A percentile compares a stretch with the other conserved stretches of the same genome.
These are phyloP conservation scores for Eupithecia dodoneata DNA, from an alignment of 2,888 invertebrate genomes.

Conservation along the genomic window DNA sequence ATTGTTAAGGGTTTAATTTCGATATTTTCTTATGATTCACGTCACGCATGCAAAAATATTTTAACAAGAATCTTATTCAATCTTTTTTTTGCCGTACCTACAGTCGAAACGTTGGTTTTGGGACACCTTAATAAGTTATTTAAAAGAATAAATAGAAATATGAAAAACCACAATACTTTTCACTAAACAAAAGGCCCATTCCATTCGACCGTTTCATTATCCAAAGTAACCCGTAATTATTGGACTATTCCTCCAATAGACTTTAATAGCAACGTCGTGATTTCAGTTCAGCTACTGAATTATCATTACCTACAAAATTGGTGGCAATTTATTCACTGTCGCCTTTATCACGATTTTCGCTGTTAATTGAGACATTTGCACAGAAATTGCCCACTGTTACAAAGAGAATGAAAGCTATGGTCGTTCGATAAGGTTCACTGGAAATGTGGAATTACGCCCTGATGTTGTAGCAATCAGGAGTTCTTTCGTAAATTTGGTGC, in stretches of 20 bases:
- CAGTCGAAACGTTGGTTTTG: too few relatives aligned
- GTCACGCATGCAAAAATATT: too few relatives aligned
- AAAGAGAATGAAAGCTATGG: slow-evolving; percentile 50
- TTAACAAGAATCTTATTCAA: too few relatives aligned
- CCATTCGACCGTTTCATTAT: slow-evolving; percentile 22
- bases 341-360: slow-evolving; percentile 69
- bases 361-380: slow-evolving; percentile 78
- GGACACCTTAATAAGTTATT: too few relatives aligned
- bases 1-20: too few relatives aligned
- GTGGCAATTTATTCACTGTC: slow-evolving; percentile 68
- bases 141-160: too few relatives aligned
- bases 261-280: slow-evolving; percentile 52
- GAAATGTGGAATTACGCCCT: slow-evolving; percentile 47
- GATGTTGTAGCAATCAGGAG: slow-evolving; percentile 27
- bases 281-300: slow-evolving; percentile 61
- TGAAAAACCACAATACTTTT: background rate
- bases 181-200: background rate
- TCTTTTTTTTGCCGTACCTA: too few relatives aligned
- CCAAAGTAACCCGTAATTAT: slow-evolving; percentile 42
- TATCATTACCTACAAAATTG: slow-evolving; percentile 67
- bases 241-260: slow-evolving; percentile 54
- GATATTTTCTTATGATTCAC: too few relatives aligned
- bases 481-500: slow-evolving; percentile 11
- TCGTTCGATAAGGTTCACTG: slow-evolving; percentile 47
- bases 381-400: slow-evolving; percentile 63